Base-by-base conservation (phyloP, 23 tunicate species). In the Aplidium turbinatum region DNA sequence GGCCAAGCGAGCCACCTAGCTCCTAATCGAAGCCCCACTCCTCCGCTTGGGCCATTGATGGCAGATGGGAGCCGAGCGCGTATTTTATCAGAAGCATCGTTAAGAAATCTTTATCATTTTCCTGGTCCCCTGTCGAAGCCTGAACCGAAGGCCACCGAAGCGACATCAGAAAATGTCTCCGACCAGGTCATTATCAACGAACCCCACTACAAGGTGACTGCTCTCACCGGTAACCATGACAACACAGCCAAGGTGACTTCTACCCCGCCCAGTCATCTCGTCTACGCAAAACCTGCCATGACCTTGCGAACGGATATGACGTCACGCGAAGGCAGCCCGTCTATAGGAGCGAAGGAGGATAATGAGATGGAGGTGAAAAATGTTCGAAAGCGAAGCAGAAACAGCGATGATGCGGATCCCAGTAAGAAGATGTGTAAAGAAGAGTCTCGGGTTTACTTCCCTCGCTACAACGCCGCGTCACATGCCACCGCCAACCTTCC, bases 11-110 rank as follows among this genome's bases (percentile, higher is more conserved):
- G 16, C 20, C 66, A 66, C 40, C 35, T 25, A 1, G 46, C 63
- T 27, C 66, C 46, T 1, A 23, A 18, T 24, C 57, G 63, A 2
- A 35, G 57, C 6, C 50, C 61, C 35, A 56, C 62, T n/a, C 48
- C 47, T 0, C 70, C 57, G 1, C 22, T 83, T 3, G 91, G 91
- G 6, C 91, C 91, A 33, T 40, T 85, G 22, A 77, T 85, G 83
- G 68, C 76, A 13, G 91, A 85, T 57, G 91, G 91, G 11, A 64
- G 83, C 24, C 83, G 83, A 1, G 91, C 91, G 4, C 56, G 76
- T 21, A 47, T 76, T n/a, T 36, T 85, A 0, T 27, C 78, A 24
- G 78, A 72, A 0, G 56, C 47, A 0, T 63, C 71, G 26, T 32
- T 73, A 5, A 77, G 42, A 23, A 57, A 57, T 33, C 47, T 85